phyloP scores from a whole-genome alignment of 2,888 invertebrate genomes.

The Trissolcus japonicus region DNA sequence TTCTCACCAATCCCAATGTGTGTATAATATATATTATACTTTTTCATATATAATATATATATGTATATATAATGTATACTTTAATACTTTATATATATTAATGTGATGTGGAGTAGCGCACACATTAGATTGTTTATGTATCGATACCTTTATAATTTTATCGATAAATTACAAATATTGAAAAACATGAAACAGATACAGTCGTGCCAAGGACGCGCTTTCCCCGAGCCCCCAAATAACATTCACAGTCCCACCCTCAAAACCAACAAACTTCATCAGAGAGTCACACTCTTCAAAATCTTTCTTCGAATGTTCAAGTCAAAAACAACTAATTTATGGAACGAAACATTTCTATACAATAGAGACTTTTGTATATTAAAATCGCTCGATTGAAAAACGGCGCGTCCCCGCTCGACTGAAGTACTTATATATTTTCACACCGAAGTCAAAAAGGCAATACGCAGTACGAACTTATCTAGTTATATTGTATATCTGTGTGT shows the following conservation, averaged over 20 bases:
- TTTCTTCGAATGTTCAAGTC: neutral
- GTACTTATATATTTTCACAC: conserved; percentile 73
- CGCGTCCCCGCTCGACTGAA: conserved; percentile 67
- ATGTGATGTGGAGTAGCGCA: conserved; percentile 76
- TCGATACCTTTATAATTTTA: conserved; percentile 75
- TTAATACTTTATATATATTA: conserved; percentile 75
- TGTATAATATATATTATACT: conserved; percentile 75
- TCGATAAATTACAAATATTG: conserved; percentile 77
- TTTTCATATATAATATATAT: conserved; percentile 72
- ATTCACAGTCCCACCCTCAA: conserved; percentile 2
- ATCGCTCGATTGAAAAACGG: conserved; percentile 32
- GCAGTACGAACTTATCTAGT: conserved; percentile 76
- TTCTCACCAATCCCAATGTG: conserved; percentile 75
- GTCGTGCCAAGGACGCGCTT: conserved; percentile 65
- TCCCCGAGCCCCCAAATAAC: conserved; percentile 52
- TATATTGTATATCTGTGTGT: conserved; percentile 69
- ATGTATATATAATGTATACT: conserved; percentile 73
- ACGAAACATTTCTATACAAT: neutral
- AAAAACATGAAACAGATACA: conserved; percentile 76
- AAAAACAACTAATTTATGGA: too few species aligned
- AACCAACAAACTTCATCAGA: conserved; percentile 22
- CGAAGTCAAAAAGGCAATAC: conserved; percentile 77
- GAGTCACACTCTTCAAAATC: conserved; percentile 29
- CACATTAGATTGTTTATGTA: conserved; percentile 76
- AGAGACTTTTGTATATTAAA: neutral